Base-by-base conservation (phyloP, 2,797 vertebrate species). In the Mormyrops boulengeri region DNA sequence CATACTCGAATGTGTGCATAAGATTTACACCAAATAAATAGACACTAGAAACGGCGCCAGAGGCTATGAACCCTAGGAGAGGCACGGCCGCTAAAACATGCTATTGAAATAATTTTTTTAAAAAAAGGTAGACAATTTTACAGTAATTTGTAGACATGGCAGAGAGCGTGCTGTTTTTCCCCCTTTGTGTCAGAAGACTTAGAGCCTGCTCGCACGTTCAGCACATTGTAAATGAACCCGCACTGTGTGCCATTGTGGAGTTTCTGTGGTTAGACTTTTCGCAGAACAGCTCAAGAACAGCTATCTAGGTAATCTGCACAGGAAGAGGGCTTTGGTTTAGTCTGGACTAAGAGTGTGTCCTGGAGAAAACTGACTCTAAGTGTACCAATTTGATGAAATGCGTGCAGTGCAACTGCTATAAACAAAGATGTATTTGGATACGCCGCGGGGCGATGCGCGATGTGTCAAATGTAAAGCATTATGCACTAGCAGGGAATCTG, bases 221-320 rank as follows among this genome's bases (percentile, higher is more conserved):
- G 77, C 55, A 88, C 53, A 85, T 41, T 26, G 62, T 90, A 88
- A 82, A 85, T 90, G 69, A 84, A 41, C 52, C 41, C 41, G 47
- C 19, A 3, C 69, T 26, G 34, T 80, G 52, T 90, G 50, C 26
- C 89, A 87, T 44, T 88, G 47, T 41, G 90, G 90, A 93, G 77
- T 90, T 92, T 93, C 91, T 93, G 91, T 91, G 91, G 90, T 92
- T 80, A 89, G n/a, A 44, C 41, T 49, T 88, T 90, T 91, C 89
- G 49, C 53, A 86, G 84, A 89, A 89, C 38, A 88, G 34, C 53
- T 90, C 47, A 53, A 41, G 22, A 60, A 12, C 4, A 53, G 57
- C 49, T 80, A 82, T 88, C 38, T 84, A 80, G 52, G 53, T 49
- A 88, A 88, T 80, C 85, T 53, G 52, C 12, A 73, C 82, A 89